Evolutionary conservation across 1,140 invertebrate genomes (phyloP).

Genomic region (Andricus grossulariae): DNA sequence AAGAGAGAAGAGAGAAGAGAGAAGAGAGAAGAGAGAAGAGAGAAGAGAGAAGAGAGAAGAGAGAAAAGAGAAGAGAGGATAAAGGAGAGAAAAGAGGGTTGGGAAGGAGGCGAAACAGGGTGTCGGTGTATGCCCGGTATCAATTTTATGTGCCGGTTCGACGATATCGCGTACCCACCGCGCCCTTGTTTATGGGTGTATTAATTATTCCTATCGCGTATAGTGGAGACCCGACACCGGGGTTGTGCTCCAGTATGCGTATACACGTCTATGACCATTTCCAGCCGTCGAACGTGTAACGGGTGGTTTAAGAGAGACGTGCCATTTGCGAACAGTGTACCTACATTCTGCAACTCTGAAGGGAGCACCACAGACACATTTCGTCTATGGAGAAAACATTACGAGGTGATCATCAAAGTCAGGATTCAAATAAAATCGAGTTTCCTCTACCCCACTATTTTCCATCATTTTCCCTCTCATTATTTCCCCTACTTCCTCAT

Average conservation of each 20-base stretch:
- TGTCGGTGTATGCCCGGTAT: conserved; percentile 52
- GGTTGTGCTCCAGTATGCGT: conserved; percentile 54
- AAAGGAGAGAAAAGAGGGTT: not conserved
- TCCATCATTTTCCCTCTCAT: no score
- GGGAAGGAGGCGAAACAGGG: conserved; percentile 19
- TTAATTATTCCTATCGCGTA: conserved; percentile 66
- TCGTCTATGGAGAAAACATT: no score
- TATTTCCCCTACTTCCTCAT: no score
- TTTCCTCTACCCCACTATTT: no score
- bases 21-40: not conserved
- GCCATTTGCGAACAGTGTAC: not conserved
- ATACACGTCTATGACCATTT: conserved; percentile 40
- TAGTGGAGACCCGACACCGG: conserved; percentile 46
- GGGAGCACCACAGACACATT: not conserved
- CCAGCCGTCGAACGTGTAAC: conserved; percentile 24
- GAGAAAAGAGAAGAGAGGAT: not conserved
- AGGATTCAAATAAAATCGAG: no score
- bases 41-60: not conserved
- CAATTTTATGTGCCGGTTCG: conserved; percentile 61
- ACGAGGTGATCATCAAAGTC: no score
- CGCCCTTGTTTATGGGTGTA: conserved; percentile 61
- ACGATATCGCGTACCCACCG: conserved; percentile 54
- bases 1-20: no score
- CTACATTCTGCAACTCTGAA: not conserved
- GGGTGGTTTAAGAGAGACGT: conserved; percentile 49